These are phyloP conservation scores for Silurus meridionalis DNA, from an alignment of 2,113 vertebrate genomes.

Conservation along the genomic window DNA sequence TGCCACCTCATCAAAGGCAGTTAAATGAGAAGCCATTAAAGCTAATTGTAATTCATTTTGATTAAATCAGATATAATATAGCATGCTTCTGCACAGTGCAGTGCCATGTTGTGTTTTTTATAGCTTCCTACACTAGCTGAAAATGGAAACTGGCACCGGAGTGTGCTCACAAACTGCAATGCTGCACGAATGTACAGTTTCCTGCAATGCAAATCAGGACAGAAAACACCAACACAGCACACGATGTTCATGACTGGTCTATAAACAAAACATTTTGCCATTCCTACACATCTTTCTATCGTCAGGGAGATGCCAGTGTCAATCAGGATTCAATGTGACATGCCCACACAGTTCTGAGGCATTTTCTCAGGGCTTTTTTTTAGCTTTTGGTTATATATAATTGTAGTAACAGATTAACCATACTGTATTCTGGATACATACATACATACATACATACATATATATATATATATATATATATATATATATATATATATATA, in stretches of 20 bases:
- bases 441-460: too few species aligned
- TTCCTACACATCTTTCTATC: not conserved
- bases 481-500: too few species aligned
- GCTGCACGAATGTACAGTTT: not conserved
- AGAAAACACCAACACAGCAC: not conserved
- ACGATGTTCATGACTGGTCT: not conserved
- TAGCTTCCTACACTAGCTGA: not conserved
- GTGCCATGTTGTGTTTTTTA: not conserved
- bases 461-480: too few species aligned
- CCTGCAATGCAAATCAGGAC: not conserved
- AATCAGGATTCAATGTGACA: not conserved
- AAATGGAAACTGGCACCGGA: not conserved
- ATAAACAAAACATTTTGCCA: not conserved
- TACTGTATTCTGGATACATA: too few species aligned
- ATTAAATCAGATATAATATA: not conserved
- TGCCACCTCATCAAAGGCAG: not conserved
- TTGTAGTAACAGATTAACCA: not conserved
- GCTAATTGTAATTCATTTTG: conserved; percentile 18
- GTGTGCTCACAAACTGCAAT: not conserved
- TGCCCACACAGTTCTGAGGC: not conserved
- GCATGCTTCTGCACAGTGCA: not conserved
- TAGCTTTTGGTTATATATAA: not conserved
- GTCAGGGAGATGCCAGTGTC: not conserved
- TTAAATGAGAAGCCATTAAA: not conserved
- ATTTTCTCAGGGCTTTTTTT: not conserved